These are phyloP conservation scores for Zaprionus tsacasi DNA, from an alignment of 1,140 invertebrate genomes.

Conservation along the genomic window DNA sequence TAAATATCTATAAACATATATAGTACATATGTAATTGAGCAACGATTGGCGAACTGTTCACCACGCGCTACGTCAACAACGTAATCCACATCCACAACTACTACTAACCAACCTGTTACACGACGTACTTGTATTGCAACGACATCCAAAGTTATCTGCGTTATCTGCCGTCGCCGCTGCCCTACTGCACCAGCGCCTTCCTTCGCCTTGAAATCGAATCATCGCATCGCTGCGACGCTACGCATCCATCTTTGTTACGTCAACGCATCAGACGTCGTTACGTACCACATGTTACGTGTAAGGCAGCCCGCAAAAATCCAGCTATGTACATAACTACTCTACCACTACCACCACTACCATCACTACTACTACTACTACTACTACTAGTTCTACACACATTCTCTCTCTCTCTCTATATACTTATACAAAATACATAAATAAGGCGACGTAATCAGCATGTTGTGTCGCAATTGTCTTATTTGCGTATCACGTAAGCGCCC, in stretches of 20 bases:
- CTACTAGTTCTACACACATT: constrained; percentile 19
- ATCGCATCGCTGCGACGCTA: constrained; percentile 15
- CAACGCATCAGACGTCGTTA: constrained; percentile 34
- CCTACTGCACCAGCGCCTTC: neutral
- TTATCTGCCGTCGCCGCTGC: neutral
- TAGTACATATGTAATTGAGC: constrained; percentile 23
- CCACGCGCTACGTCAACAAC: constrained; percentile 38
- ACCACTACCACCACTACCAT: neutral
- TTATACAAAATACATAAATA: constrained; percentile 22
- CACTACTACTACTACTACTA: neutral
- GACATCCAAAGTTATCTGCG: constrained; percentile 22
- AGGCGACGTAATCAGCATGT: constrained; percentile 45
- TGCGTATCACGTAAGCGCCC: constrained; percentile 1
- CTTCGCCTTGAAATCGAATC: neutral
- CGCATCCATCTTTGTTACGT: constrained; percentile 24
- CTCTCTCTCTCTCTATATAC: constrained; percentile 12
- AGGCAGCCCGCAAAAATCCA: constrained; percentile 58
- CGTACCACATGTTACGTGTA: constrained; percentile 68
- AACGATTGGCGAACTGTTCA: constrained; percentile 23
- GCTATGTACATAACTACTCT: constrained; percentile 40
- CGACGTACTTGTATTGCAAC: constrained; percentile 38
- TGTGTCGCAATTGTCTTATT: constrained; percentile 42
- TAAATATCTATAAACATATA: constrained; percentile 44
- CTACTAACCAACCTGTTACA: constrained; percentile 59
- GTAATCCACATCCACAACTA: constrained; percentile 61